phyloP scores from a whole-genome alignment of 2,113 vertebrate genomes.

The Phalacrocorax carbo region DNA sequence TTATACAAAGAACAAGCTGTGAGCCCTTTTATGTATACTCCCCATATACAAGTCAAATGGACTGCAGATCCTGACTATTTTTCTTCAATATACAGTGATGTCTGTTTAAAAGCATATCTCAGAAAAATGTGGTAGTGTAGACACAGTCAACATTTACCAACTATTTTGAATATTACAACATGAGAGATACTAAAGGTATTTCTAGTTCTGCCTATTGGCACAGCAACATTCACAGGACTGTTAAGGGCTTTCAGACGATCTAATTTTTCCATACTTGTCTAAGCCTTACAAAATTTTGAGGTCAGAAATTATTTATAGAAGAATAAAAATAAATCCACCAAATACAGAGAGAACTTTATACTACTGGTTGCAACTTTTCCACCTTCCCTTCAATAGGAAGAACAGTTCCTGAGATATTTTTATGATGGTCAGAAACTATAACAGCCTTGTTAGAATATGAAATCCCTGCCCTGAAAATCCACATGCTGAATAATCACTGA shows the following conservation, averaged over 20 bases:
- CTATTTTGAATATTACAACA: neutral
- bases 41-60: neutral
- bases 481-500: neutral
- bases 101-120: neutral
- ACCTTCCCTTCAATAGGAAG: neutral
- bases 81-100: neutral
- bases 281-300: neutral
- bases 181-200: neutral
- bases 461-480: neutral
- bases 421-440: neutral
- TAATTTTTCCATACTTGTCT: neutral
- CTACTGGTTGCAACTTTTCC: neutral
- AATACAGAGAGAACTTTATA: neutral
- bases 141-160: neutral
- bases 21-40: neutral
- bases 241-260: neutral
- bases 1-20: neutral
- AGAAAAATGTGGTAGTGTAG: neutral
- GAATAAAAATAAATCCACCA: constrained; percentile 1
- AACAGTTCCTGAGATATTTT: neutral
- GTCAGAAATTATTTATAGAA: neutral
- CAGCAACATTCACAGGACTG: neutral
- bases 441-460: neutral
- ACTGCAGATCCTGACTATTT: neutral
- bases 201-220: neutral